Percentiles rank a stretch among this genome's conserved stretches.
Conservation (phyloP, 2,797 vertebrate genomes). For the Erethizon dorsatum region DNA sequence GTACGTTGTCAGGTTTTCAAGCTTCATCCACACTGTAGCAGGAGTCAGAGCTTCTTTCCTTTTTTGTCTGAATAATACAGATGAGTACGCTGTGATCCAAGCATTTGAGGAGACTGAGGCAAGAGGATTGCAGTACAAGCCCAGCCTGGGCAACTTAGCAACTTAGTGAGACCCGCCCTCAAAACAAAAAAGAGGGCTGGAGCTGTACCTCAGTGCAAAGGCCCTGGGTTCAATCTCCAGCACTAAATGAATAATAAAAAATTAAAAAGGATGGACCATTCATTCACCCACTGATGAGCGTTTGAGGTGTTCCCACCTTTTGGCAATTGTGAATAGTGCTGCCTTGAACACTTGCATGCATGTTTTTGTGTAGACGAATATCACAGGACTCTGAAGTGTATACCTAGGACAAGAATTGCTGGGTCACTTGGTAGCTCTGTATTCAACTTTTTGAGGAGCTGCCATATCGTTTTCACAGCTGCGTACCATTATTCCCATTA, state of each 20-base stretch:
- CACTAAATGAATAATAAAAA: too few relatives aligned
- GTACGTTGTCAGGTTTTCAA: not conserved
- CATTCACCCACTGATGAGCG: not conserved
- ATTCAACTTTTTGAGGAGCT: not conserved
- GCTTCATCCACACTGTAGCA: rapidly evolving
- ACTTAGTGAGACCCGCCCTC: not conserved
- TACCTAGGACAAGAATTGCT: not conserved
- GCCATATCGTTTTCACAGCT: not conserved
- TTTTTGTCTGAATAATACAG: not conserved
- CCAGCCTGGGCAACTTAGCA: not conserved
- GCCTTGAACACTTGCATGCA: not conserved
- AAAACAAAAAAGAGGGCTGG: not conserved
- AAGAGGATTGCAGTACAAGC: not conserved
- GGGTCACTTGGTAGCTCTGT: not conserved
- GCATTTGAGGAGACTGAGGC: not conserved
- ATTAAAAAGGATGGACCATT: not conserved
- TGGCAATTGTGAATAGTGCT: not conserved
- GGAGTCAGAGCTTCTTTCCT: rapidly evolving
- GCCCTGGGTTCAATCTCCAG: not conserved
- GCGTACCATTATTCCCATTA: not conserved
- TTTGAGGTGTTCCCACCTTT: not conserved
- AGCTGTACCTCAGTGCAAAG: not conserved
- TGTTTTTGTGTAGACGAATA: not conserved
- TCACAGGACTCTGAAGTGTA: not conserved
- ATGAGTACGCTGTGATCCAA: not conserved